phyloP scores from a whole-genome alignment of 2,113 vertebrate genomes.

The Zosterops hypoxanthus region DNA sequence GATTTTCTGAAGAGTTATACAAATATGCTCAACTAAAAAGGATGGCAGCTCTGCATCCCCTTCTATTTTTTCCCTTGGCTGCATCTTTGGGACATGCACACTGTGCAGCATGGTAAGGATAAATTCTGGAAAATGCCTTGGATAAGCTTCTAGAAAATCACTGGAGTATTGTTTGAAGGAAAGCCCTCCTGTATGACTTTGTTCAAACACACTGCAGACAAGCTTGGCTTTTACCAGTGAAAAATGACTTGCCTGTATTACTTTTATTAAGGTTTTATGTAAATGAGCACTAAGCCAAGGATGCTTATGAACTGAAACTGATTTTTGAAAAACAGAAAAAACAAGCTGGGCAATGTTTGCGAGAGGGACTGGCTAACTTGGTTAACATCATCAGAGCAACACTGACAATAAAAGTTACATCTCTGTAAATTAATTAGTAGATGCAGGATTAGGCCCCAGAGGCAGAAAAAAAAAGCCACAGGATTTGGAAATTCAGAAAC shows the following conservation, averaged over 20 bases:
- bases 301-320: not conserved
- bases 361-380: not conserved
- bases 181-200: not conserved
- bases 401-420: not conserved
- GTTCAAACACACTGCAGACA: not conserved
- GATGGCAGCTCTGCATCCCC: not conserved
- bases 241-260: not conserved
- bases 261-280: constrained; percentile 5
- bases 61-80: not conserved
- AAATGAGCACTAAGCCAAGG: not conserved
- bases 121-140: not conserved
- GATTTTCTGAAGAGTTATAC: not conserved
- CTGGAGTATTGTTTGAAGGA: not conserved
- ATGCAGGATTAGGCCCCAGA: not conserved
- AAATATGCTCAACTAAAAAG: not conserved
- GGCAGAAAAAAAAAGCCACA: not conserved
- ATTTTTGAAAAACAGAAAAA: not conserved
- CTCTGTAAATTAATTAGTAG: not conserved
- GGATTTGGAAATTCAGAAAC: not conserved
- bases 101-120: not conserved
- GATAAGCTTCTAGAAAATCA: not conserved
- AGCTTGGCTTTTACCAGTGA: not conserved
- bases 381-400: not conserved
- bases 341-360: not conserved
- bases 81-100: not conserved